Base-by-base conservation (phyloP, 1,140 invertebrate species). In the Colletes gigas region DNA sequence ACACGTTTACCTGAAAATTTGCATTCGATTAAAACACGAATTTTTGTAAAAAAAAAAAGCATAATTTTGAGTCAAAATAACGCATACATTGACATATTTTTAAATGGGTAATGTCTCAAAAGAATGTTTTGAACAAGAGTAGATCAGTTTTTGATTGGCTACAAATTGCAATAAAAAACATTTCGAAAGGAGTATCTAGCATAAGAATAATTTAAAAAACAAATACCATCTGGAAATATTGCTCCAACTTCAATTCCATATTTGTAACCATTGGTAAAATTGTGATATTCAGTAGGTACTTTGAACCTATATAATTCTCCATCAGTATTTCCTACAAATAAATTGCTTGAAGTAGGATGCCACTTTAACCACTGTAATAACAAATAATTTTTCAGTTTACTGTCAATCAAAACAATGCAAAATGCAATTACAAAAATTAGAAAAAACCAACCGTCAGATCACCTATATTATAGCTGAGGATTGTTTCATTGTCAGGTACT, bases 261-360 rank as follows among this genome's bases (percentile, higher is more conserved):
- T 15, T 94, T 94, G 81, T 93, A 92, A 60, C 94, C 94, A 71
- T 91, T 91, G 65, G 97, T 94, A 67, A 97, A 95, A 94, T 98
- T 98, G 86, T 96, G 97, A 65, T 97, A 96, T 6, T 97, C 97
- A 68, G 95, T 94, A 0, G 97, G 97, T 88, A 98, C 95, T 93
- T 97, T 97, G 95, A 97, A 98, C 89, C 98, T 95, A 92, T 97
- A 98, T 78, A 97, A 94, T 87, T 97, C 96, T 9, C 98, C 98
- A 86, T 95, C 94, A 15, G 94, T 94, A 60, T n/a, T 95, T 3
- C 97, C 97, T 88, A 95, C 96, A 98, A n/a, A 92, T 7, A 99
- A 92, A 10, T 98, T 95, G 92, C 97, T 96, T 3, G 96, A 94
- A 30, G 92, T 94, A 81, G 94, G 95, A 91, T 98, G 98, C 98